A percentile compares a stretch with the other conserved stretches of the same genome.
phyloP scores from a whole-genome alignment of 2,113 vertebrate genomes.

The Microcebus jonahi region DNA sequence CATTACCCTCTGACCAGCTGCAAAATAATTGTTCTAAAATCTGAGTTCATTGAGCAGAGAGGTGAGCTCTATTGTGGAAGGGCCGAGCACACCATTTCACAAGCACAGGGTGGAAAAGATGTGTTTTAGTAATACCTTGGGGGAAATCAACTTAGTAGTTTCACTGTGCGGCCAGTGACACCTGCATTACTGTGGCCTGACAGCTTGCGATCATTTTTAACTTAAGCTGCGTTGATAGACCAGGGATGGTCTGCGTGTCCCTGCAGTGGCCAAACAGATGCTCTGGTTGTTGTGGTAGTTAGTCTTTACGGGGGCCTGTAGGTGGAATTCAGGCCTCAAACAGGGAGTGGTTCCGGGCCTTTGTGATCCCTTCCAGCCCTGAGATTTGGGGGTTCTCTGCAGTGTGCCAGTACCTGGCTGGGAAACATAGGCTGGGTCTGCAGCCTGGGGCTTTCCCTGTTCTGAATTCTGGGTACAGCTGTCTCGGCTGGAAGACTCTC shows the following conservation, averaged over 20 bases:
- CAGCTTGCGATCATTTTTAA: background rate
- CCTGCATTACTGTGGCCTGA: background rate
- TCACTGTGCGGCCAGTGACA: accelerated
- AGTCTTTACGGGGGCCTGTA: background rate
- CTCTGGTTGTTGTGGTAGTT: background rate
- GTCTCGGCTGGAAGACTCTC: background rate
- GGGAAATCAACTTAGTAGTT: background rate
- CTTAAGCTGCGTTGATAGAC: background rate
- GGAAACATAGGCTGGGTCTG: background rate
- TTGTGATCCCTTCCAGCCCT: background rate
- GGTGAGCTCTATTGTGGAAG: background rate
- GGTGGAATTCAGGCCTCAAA: background rate
- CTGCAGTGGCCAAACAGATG: background rate
- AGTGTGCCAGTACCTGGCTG: background rate
- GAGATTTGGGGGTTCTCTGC: background rate
- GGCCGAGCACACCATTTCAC: background rate
- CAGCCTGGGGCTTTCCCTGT: background rate
- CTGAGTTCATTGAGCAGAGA: background rate
- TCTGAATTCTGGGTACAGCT: background rate
- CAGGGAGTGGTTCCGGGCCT: background rate
- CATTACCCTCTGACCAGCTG: background rate
- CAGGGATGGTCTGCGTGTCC: background rate
- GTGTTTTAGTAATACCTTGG: background rate
- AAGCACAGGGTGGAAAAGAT: background rate
- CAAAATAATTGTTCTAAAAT: background rate